These are phyloP conservation scores for Ailuropoda melanoleuca DNA, from an alignment of 2,113 vertebrate genomes.

Conservation along the genomic window DNA sequence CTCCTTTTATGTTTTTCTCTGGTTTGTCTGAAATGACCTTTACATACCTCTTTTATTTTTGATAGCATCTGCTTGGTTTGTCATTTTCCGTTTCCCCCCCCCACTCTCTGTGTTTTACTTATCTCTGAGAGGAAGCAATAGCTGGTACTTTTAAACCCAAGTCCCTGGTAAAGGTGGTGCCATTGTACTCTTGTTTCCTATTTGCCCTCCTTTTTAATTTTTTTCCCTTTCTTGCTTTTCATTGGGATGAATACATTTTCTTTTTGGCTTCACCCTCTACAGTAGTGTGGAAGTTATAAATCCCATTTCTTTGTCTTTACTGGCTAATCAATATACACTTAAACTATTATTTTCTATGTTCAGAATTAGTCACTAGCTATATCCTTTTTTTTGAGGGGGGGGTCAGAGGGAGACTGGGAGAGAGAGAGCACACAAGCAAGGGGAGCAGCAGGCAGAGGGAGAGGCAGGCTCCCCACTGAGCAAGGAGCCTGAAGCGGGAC, in stretches of 20 bases:
- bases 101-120: neutral
- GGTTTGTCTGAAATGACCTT: neutral
- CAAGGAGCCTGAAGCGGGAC: too few species aligned
- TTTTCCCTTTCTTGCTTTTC: neutral
- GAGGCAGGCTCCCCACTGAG: too few species aligned
- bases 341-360: neutral
- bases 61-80: neutral
- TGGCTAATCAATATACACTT: neutral
- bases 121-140: neutral
- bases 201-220: neutral
- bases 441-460: too few species aligned
- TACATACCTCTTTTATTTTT: neutral
- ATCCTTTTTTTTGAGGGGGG: too few species aligned
- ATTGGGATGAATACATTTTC: neutral
- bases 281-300: neutral
- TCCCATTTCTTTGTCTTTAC: neutral
- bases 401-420: too few species aligned
- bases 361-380: neutral
- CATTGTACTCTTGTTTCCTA: neutral
- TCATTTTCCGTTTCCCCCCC: neutral
- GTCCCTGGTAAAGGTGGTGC: neutral
- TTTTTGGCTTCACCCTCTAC: neutral
- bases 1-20: neutral
- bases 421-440: too few species aligned
- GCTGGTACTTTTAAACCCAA: neutral